Conservation (phyloP, 1,140 invertebrate species). For the Sarcophaga bullata region DNA sequence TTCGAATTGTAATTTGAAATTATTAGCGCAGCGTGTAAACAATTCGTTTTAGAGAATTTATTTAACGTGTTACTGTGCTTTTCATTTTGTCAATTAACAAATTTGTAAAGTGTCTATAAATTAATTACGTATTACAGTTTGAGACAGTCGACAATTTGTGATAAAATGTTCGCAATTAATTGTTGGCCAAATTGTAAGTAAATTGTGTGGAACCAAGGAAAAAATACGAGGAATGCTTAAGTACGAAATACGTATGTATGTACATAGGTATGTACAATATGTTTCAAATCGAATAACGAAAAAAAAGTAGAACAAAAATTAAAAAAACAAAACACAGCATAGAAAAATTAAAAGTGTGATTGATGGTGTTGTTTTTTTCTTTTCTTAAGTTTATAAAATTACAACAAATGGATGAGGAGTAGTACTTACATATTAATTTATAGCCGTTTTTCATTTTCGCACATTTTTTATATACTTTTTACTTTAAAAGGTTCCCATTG, state of each 20-base stretch:
- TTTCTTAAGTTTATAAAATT: not conserved
- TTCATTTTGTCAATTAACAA: constrained; percentile 19
- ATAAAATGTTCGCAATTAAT: constrained; percentile 35
- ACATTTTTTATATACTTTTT: not conserved
- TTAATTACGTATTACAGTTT: constrained; percentile 21
- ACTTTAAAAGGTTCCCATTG: not conserved
- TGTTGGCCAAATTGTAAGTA: constrained; percentile 30
- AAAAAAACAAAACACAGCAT: not conserved
- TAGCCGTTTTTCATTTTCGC: too few relatives aligned
- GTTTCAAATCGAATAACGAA: not conserved
- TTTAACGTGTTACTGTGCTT: constrained; percentile 2
- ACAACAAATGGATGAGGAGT: too few relatives aligned
- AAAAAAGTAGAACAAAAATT: not conserved
- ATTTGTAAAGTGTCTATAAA: constrained; percentile 30
- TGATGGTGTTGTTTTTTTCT: not conserved
- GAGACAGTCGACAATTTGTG: constrained; percentile 34
- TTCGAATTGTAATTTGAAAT: not conserved
- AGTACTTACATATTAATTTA: not conserved
- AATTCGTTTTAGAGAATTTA: not conserved
- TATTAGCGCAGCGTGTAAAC: not conserved
- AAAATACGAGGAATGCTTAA: not conserved
- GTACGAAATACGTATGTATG: not conserved
- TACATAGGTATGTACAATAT: not conserved
- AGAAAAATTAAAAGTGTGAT: not conserved
- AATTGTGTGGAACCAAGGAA: constrained; percentile 16